Evolutionary conservation across 1,140 invertebrate species (phyloP).

Genomic region (Drosophila pallidifrons): DNA sequence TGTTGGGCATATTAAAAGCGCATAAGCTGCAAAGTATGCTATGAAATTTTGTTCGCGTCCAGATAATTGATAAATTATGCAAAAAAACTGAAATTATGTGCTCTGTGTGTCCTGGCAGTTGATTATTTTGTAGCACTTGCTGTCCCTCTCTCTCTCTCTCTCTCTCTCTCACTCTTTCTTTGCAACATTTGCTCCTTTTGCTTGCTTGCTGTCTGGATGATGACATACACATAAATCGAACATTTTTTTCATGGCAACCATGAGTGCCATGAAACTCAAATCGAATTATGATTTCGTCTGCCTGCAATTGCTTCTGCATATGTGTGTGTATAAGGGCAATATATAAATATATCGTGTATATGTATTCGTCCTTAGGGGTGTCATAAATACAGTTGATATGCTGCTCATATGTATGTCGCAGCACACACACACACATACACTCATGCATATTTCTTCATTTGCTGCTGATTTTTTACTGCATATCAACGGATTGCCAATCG

Average conservation of each 20-base stretch:
- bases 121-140: neutral
- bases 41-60: conserved; percentile 45
- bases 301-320: neutral
- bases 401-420: neutral
- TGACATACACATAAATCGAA: conserved; percentile 26
- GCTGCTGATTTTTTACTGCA: conserved; percentile 18
- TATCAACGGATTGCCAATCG: conserved; percentile 29
- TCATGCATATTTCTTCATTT: conserved; percentile 20
- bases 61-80: conserved; percentile 49
- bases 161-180: neutral
- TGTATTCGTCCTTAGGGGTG: conserved; percentile 12
- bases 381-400: conserved; percentile 43
- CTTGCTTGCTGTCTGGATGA: neutral
- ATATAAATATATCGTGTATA: neutral
- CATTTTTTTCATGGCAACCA: conserved; percentile 35
- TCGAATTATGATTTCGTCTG: conserved; percentile 43
- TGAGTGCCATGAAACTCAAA: conserved; percentile 33
- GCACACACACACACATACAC: neutral
- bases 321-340: neutral
- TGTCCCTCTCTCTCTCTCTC: neutral
- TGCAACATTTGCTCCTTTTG: neutral
- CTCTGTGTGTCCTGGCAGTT: conserved; percentile 1
- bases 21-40: conserved; percentile 47
- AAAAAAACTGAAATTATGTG: conserved; percentile 13
- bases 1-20: conserved; percentile 34